Base-by-base conservation (phyloP, 2,888 invertebrate species). In the Abscondita cerata region DNA sequence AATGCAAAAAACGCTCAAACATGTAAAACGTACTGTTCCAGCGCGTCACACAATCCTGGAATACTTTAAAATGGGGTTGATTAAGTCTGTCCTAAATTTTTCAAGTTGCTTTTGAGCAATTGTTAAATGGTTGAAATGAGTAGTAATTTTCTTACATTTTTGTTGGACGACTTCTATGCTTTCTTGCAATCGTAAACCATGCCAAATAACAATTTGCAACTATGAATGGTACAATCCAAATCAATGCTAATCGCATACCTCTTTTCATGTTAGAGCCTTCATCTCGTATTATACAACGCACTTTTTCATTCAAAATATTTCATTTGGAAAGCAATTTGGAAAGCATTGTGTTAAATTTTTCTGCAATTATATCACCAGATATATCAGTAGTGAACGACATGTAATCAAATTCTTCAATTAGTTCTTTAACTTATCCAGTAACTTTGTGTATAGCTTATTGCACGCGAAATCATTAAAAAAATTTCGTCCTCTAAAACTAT, bases 41-140 rank as follows among this genome's bases (percentile, higher is more conserved):
- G n/a, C 40, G 40, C 8, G 36, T 40, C 15, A 40, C 40, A 40
- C 40, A 11, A 40, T 40, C 40, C 15, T 40, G n/a, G 40, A 13
- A 40, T 13, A 12, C 2, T 15, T 40, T 40, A 13, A 40, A 15
- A 40, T 40, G 15, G 5, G 40, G 40, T 40, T 40, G 40, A 13
- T 40, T 40, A 8, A 13, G 40, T 13, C 40, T 40, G 13, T 40
- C 40, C 15, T 40, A 15, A 40, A 40, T 40, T 40, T 40, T 40
- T 40, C 13, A 6, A 40, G n/a, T 40, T 40, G 40, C 15, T 40
- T 40, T 40, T 40, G n/a, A 40, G 40, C 40, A 40, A 40, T 40
- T 5, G 40, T 40, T 12, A 15, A 40, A 40, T 40, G 13, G 40
- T 40, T 40, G 13, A 40, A 40, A 40, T 40, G 40, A 40, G 40